Base-by-base conservation (phyloP, 2,888 invertebrate genomes). In the Tetramorium bicarinatum region DNA sequence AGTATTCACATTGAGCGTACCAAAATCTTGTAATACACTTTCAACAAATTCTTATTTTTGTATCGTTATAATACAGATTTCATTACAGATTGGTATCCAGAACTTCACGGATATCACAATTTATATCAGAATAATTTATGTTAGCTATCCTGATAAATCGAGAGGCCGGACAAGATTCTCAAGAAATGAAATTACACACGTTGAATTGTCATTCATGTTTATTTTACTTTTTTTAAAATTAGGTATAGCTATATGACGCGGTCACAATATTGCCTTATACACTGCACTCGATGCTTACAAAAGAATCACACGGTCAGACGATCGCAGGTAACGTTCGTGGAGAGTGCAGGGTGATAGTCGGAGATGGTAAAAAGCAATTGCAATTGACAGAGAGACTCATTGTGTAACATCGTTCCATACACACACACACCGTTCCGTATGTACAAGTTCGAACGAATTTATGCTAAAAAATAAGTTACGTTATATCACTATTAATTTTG, bases 391-490 rank as follows among this genome's bases (percentile, higher is more conserved):
- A 83, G 66, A 74, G 75, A 61, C 34, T 83, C 75, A 25, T 80
- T 34, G 69, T 80, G 61, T 59, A 62, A 72, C 61, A 21, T 44
- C 29, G 18, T 54, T 71, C 25, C 69, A 34, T 34, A 34, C 29
- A 76, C 64, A 56, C 64, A 56, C 75, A 61, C 25, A 59, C 67
- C 71, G 34, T 74, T 75, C 41, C 29, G 79, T 84, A 87, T 88
- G 69, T 88, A 87, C 84, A 88, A 56, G 25, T 84, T 71, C 74
- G 61, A 64, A 49, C 77, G 54, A 34, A 69, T 76, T 69, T 64
- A 84, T 29, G 41, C 85, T 90, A 87, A 84, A 85, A 86, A 88
- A 89, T 88, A 88, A 84, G 80, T 71, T 88, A 82, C 77, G 85
- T 86, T 66, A 3, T 83, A 84, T 75, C 62, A 62, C 87, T 85